These are phyloP conservation scores for Pelvicachromis taeniatus DNA, from an alignment of 2,113 vertebrate species.

Conservation along the genomic window DNA sequence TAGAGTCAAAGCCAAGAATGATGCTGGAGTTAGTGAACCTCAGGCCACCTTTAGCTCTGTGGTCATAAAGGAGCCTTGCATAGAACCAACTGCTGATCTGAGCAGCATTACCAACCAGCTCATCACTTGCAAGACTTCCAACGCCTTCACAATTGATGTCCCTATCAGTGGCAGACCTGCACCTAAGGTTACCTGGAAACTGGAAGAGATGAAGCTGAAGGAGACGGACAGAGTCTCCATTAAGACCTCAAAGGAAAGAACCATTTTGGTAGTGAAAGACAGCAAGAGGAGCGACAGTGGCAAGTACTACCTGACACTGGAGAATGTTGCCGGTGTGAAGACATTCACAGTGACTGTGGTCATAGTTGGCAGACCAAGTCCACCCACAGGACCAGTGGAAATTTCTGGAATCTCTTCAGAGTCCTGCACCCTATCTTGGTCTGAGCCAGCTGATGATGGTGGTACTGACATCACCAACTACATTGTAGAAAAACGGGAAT, in stretches of 20 bases:
- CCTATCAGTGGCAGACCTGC: constrained; percentile 93
- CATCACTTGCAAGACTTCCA: constrained; percentile 90
- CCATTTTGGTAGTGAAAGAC: constrained; percentile 86
- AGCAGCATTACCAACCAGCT: constrained; percentile 94
- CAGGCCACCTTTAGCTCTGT: constrained; percentile 91
- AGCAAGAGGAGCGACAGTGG: constrained; percentile 97
- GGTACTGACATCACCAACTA: constrained; percentile 92
- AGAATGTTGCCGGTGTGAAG: constrained; percentile 89
- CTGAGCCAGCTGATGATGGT: constrained; percentile 88
- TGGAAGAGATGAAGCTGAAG: constrained; percentile 98
- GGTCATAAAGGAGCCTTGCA: constrained; percentile 94
- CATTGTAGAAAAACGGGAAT: constrained; percentile 97
- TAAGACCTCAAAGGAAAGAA: constrained; percentile 85
- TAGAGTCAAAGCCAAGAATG: constrained; percentile 91
- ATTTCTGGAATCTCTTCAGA: constrained; percentile 92
- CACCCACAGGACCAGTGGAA: constrained; percentile 85
- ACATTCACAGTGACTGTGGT: constrained; percentile 90
- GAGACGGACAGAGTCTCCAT: constrained; percentile 91
- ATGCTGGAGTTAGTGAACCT: constrained; percentile 91
- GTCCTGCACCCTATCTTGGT: constrained; percentile 88
- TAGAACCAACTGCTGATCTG: constrained; percentile 96
- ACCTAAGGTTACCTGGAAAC: constrained; percentile 94
- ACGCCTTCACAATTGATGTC: constrained; percentile 88
- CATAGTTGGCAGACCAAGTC: constrained; percentile 88
- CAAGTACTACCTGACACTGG: constrained; percentile 91